Evolutionary conservation across 2,888 invertebrate species (phyloP), one percentile per base, ranked within the genome.

Genomic region (Aphelenchoides bicaudatus): DNA sequence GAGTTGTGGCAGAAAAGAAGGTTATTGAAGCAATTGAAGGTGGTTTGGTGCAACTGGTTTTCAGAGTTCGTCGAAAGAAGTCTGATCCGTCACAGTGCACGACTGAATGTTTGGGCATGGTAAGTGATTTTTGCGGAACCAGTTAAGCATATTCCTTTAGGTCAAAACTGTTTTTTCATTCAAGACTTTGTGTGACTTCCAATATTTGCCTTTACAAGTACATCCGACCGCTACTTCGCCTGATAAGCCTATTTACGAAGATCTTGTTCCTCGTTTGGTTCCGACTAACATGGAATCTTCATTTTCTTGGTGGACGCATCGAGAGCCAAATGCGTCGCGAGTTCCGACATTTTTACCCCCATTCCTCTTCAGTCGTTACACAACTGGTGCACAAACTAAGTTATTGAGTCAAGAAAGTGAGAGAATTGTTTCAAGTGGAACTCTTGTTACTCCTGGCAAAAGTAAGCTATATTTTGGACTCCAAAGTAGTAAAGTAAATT

Each of bases 171-270:
- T 74, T 5, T 74, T 70, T 59, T 56, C 66, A 4, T 78, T 78
- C 61, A 67, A 70, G 10, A 59, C 66, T 21, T 70, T 92, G 75
- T 88, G 87, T 79, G 94, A 96, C 81, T 94, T 90, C 80, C 93
- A 94, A 81, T 94, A 87, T 79, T 81, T 94, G 61, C 90, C 94
- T 1, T 82, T 91, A 67, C 80, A 70, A 23, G 6, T 5, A 19
- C 49, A 49, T 16, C n/a, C 43, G 23, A 8, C 43, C 10, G 19
- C 8, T 2, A 13, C 25, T 10, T 13, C 10, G 3, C 13, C 21
- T 19, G 31, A 49, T 31, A 2, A 56, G 1, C 2, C 19, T 28
- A 39, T 58, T 16, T 66, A 49, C 37, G 62, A 65, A 19, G 69
- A 69, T 51, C 52, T 71, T 8, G 47, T 68, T 3, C 59, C 62